Percentiles rank a stretch among this genome's conserved stretches.
These are phyloP conservation scores for Carcharodon carcharias DNA, from an alignment of 2,797 vertebrate genomes.

Conservation along the genomic window DNA sequence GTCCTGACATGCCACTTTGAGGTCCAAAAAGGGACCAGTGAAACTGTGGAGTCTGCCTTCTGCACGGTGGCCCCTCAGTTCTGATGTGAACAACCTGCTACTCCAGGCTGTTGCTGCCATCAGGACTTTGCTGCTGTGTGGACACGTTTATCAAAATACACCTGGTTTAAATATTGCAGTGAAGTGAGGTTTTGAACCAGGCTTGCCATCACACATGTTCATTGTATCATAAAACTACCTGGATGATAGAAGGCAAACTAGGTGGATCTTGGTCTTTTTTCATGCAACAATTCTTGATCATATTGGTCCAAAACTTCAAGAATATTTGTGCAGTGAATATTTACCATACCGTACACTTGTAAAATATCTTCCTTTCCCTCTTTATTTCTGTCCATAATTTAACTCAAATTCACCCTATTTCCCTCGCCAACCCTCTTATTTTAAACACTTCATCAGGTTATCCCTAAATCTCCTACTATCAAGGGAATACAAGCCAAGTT, in stretches of 20 bases:
- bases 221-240: neutral
- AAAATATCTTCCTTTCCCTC: neutral
- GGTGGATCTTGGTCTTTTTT: neutral
- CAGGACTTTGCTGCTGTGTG: too few species aligned
- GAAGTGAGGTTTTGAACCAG: neutral
- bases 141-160: too few species aligned
- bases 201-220: neutral
- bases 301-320: neutral
- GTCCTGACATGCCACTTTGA: too few species aligned
- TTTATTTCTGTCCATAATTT: neutral
- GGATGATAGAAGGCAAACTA: neutral
- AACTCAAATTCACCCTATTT: neutral
- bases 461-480: neutral
- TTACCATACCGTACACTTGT: neutral
- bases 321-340: neutral
- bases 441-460: neutral
- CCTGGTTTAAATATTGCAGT: too few species aligned
- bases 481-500: neutral
- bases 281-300: neutral
- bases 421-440: neutral
- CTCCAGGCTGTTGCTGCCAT: too few species aligned
- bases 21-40: neutral
- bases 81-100: too few species aligned
- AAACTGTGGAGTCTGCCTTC: neutral
- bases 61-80: too few species aligned